Evolutionary conservation across 2,113 vertebrate species (phyloP).

Genomic region (Bettongia penicillata): DNA sequence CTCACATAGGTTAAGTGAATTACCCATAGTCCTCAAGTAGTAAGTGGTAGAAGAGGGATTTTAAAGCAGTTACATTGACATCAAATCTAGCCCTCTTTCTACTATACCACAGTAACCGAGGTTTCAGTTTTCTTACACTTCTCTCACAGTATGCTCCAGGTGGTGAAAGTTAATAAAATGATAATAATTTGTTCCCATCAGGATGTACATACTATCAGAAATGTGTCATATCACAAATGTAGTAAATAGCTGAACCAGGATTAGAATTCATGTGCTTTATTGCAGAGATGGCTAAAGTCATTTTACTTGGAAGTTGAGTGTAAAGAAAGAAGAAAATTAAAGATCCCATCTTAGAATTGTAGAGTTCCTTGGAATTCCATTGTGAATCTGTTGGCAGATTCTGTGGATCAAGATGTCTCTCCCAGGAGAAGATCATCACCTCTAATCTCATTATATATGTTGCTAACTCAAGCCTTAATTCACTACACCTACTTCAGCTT

Average conservation of each 20-base stretch:
- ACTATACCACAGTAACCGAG: not conserved
- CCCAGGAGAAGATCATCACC: not conserved
- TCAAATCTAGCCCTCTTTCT: not conserved
- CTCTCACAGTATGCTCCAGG: slow-evolving; percentile 10
- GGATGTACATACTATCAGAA: not conserved
- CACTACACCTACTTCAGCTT: too few species aligned
- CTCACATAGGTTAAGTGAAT: not conserved
- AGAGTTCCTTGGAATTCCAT: not conserved
- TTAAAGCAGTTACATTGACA: not conserved
- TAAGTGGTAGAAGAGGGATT: not conserved
- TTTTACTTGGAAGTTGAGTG: slow-evolving; percentile 48
- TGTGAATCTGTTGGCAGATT: not conserved
- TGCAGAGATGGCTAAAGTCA: not conserved
- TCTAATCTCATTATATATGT: not conserved
- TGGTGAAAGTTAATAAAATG: not conserved
- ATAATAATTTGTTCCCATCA: slow-evolving; percentile 32
- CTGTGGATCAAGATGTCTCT: not conserved
- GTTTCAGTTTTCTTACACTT: not conserved
- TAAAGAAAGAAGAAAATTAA: slow-evolving; percentile 16
- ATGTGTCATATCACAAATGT: not conserved
- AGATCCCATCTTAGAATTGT: not conserved
- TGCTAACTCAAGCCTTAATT: not conserved
- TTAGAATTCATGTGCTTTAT: not conserved
- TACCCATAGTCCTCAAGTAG: not conserved
- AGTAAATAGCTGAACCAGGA: too few species aligned